A percentile compares a stretch with the other conserved stretches of the same genome.
Conservation (phyloP, 1,140 invertebrate species). For the Lethocerus indicus region DNA sequence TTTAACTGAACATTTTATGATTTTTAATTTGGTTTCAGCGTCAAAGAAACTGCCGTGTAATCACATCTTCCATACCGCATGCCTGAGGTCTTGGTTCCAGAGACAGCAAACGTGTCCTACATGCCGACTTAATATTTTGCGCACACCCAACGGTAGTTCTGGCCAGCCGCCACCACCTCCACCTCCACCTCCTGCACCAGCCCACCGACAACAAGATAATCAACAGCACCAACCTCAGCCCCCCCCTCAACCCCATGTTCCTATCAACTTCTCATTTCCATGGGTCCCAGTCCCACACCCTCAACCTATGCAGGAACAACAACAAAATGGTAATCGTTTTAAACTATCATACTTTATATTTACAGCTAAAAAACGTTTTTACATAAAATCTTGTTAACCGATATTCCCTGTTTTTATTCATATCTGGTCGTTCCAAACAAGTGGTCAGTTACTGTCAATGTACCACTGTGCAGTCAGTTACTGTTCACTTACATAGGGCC, state of each 20-base stretch:
- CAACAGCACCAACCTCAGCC: background rate
- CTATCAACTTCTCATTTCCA: slow-evolving; percentile 1
- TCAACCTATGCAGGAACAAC: background rate
- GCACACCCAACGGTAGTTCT: slow-evolving; percentile 32
- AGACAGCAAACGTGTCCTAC: slow-evolving; percentile 99
- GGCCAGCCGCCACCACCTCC: slow-evolving; percentile 5
- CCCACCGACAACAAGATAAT: background rate
- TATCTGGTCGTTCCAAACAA: no score
- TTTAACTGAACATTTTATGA: no score
- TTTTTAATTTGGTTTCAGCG: slow-evolving; percentile 33
- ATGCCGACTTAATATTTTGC: slow-evolving; percentile 88
- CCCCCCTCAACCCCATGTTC: background rate
- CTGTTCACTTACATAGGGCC: no score
- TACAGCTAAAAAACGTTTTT: background rate
- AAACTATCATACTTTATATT: background rate
- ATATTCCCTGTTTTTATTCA: no score
- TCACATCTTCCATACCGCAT: slow-evolving; percentile 97
- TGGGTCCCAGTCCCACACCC: background rate
- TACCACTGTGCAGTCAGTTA: no score
- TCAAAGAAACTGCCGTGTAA: slow-evolving; percentile 98
- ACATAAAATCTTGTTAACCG: no score
- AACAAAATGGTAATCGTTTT: background rate
- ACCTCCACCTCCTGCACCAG: slow-evolving; percentile 6
- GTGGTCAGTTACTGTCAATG: no score
- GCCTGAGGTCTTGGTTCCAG: slow-evolving; percentile 98